Evolutionary conservation across 2,888 invertebrate species (phyloP).

Genomic region (Dynastes maya): DNA sequence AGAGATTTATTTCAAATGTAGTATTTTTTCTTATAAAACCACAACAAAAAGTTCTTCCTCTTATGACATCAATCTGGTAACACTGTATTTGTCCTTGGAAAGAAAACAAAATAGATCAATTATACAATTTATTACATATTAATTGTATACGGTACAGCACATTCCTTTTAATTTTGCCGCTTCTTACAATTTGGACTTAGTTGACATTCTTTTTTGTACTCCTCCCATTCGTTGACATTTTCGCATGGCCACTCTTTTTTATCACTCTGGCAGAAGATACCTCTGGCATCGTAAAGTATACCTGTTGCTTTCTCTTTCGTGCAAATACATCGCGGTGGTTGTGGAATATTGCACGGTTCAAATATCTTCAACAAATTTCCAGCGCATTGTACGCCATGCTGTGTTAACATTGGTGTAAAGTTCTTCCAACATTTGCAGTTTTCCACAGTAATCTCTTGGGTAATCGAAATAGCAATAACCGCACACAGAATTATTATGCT

Average conservation of each 20-base stretch:
- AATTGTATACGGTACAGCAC: too few relatives aligned
- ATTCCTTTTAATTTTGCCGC: too few relatives aligned
- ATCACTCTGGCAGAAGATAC: constrained; percentile 1
- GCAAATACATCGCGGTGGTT: constrained; percentile 63
- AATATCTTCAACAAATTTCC: constrained; percentile 5
- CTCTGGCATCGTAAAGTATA: neutral
- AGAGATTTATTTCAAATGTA: too few relatives aligned
- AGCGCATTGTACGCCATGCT: constrained; percentile 49
- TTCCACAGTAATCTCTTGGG: constrained; percentile 20
- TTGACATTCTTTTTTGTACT: constrained; percentile 51
- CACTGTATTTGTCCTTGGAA: too few relatives aligned
- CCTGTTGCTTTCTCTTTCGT: constrained; percentile 57
- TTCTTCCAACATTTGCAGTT: constrained; percentile 65
- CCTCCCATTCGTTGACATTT: constrained; percentile 57
- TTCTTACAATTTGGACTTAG: too few relatives aligned
- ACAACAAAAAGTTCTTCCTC: too few relatives aligned
- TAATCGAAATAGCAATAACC: neutral
- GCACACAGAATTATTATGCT: constrained; percentile 4
- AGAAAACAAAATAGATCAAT: too few relatives aligned
- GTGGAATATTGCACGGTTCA: constrained; percentile 63
- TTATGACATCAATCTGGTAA: too few relatives aligned
- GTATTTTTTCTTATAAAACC: too few relatives aligned
- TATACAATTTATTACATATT: too few relatives aligned
- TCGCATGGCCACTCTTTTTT: constrained; percentile 45
- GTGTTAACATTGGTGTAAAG: constrained; percentile 60